Evolutionary conservation across 2,797 vertebrate genomes (phyloP), one percentile per base, ranked within the genome.

Genomic region (Dicrostonyx torquatus): DNA sequence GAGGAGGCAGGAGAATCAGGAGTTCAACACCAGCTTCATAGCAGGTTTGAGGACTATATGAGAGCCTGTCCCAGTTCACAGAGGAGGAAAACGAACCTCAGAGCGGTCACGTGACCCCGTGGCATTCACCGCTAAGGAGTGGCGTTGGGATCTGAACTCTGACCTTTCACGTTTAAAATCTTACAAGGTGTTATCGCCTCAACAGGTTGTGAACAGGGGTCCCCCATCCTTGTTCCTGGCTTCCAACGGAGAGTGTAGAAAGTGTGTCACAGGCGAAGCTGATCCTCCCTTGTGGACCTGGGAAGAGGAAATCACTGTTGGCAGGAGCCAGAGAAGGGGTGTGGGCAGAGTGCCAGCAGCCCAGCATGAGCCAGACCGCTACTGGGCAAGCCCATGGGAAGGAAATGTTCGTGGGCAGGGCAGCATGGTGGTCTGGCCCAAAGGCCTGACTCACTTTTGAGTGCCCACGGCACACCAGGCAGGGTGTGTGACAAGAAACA

Each of bases 41-140:
- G 50, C 10, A 40, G 50, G 85, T 43, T 73, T 31, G 48, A 87
- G 24, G n/a, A 55, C 84, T 55, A 40, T 31, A 37, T 13, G 68
- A 87, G 50, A 72, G 14, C 60, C 82, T 8, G n/a, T 29, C 29
- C 83, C 29, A 11, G 84, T 20, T 40, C 37, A 24, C 24, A 29
- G 60, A 66, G 66, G n/a, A 66, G 58, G 37, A 79, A 5, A 18
- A 22, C 0, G 0, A 64, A 75, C 55, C n/a, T 72, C 83, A 45
- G 0, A 1, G 26, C 0, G 20, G 58, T 12, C 4, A 72, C 17
- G 4, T 31, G 17, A 34, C 11, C 43, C 85, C 18, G 3, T 20
- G 2, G 8, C 0, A 2, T 40, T 34, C 5, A 0, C 50, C 40
- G 75, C 66, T 1, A 6, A 82, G 43, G 34, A 20, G 24, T 76